A percentile compares a stretch with the other conserved stretches of the same genome.
Evolutionary conservation across 2,797 vertebrate genomes (phyloP).

Genomic region (Distichodus sexfasciatus): DNA sequence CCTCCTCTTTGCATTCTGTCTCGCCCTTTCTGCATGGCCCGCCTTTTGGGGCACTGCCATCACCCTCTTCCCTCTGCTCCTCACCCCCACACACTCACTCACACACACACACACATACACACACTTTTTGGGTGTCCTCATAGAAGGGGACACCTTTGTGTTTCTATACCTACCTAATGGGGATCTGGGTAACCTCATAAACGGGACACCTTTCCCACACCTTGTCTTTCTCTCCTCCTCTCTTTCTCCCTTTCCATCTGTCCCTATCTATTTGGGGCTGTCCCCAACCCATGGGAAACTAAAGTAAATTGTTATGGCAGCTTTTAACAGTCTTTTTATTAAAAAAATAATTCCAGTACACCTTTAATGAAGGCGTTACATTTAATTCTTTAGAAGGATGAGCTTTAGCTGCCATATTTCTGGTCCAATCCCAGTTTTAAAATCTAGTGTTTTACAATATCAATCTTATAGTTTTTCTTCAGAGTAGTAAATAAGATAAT

Average conservation of each 20-base stretch:
- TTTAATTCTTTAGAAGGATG: too few relatives aligned
- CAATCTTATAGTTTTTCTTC: too few relatives aligned
- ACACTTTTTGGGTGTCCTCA: conserved; percentile 1
- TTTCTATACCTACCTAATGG: neutral
- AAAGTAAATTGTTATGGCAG: too few relatives aligned
- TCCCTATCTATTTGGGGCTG: neutral
- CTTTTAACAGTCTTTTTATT: too few relatives aligned
- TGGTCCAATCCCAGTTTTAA: too few relatives aligned
- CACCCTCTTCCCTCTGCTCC: conserved; percentile 51
- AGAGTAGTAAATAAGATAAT: too few relatives aligned
- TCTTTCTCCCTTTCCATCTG: neutral
- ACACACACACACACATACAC: neutral
- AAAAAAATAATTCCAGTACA: too few relatives aligned
- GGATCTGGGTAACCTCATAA: conserved; percentile 4
- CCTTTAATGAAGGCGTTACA: too few relatives aligned
- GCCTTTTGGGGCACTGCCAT: conserved; percentile 47
- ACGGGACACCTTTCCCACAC: neutral
- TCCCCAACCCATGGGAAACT: neutral
- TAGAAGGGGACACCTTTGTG: neutral
- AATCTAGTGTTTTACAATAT: too few relatives aligned
- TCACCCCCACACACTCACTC: neutral
- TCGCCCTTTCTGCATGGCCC: conserved; percentile 50
- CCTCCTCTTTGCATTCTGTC: conserved; percentile 72
- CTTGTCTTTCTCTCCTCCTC: conserved; percentile 43
- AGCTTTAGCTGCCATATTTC: too few relatives aligned